A percentile compares a stretch with the other conserved stretches of the same genome.
These are phyloP conservation scores for Arrhopalites spinosus DNA, from an alignment of 2,888 invertebrate genomes.

Conservation along the genomic window DNA sequence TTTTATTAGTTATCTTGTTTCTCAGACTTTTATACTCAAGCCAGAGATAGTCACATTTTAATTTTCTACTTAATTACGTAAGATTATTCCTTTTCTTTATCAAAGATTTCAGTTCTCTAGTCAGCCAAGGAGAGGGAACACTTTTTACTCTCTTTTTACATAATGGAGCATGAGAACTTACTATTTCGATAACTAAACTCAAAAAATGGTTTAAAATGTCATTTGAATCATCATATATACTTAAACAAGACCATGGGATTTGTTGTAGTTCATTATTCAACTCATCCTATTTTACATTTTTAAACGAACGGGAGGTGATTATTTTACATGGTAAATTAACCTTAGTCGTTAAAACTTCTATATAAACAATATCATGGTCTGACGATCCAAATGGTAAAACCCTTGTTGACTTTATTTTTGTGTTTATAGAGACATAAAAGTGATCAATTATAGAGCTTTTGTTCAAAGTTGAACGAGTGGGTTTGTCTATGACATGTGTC, in stretches of 20 bases:
- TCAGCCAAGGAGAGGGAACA: background rate
- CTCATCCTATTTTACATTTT: background rate
- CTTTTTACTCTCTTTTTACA: background rate
- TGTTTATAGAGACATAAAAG: background rate
- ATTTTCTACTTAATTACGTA: no score
- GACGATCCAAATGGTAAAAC: background rate
- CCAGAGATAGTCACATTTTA: background rate
- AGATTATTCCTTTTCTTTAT: background rate
- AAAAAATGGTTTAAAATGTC: background rate
- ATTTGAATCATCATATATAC: background rate
- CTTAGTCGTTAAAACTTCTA: background rate
- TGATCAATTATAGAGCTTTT: background rate
- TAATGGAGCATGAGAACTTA: background rate
- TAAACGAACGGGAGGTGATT: background rate
- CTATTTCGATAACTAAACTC: background rate
- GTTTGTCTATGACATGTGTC: background rate
- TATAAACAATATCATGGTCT: background rate
- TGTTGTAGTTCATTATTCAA: background rate
- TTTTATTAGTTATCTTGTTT: background rate
- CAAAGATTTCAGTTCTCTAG: background rate
- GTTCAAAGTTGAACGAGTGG: background rate
- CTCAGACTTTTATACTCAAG: background rate
- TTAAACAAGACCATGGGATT: no score
- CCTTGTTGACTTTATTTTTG: background rate
- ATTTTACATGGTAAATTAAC: no score